Percentiles rank a stretch among this genome's conserved stretches.
Conservation (phyloP, 1,140 invertebrate species). For the Calliopsis andreniformis region DNA sequence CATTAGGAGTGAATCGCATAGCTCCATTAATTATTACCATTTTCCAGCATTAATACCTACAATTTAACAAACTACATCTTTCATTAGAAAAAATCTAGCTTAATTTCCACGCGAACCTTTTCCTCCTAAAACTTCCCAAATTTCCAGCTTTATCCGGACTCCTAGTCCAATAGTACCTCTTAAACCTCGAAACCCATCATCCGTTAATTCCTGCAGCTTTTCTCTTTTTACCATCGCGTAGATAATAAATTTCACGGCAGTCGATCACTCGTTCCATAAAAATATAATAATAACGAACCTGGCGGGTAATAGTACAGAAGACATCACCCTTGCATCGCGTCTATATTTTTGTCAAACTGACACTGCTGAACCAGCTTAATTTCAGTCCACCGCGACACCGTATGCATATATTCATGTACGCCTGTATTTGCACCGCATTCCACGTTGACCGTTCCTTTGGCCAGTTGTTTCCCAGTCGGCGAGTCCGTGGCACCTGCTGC, state of each 20-base stretch:
- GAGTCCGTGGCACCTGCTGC: neutral
- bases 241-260: constrained; percentile 7
- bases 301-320: neutral
- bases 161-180: too few species aligned
- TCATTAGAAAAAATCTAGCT: too few species aligned
- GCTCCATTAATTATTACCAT: too few species aligned
- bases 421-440: constrained; percentile 1
- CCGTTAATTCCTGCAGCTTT: neutral
- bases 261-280: constrained; percentile 20
- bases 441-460: constrained; percentile 4
- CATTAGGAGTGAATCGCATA: too few species aligned
- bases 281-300: constrained; percentile 21
- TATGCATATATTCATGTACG: constrained; percentile 18
- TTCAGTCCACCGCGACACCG: constrained; percentile 34
- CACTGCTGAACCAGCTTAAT: constrained; percentile 54
- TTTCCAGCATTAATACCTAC: too few species aligned
- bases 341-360: constrained; percentile 51
- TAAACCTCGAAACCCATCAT: too few species aligned
- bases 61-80: too few species aligned
- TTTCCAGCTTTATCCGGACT: too few species aligned
- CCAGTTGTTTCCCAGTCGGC: constrained; percentile 30
- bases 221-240: neutral
- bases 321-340: neutral
- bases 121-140: too few species aligned
- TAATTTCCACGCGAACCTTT: too few species aligned